phyloP scores from a whole-genome alignment of 2,888 invertebrate genomes.

The Cantharis flavilabris region DNA sequence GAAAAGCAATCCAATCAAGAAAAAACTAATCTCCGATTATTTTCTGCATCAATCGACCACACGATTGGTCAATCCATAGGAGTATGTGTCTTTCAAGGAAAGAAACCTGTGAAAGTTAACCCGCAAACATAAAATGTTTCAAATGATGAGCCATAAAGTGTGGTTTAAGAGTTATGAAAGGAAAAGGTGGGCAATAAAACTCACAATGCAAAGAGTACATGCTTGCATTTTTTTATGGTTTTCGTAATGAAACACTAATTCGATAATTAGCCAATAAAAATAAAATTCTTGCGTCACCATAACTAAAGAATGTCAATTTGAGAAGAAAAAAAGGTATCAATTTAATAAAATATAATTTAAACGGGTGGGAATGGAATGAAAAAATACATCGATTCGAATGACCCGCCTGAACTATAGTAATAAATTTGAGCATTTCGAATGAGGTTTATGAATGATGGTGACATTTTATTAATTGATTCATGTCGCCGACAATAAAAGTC shows the following conservation, averaged over 20 bases:
- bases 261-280: not conserved
- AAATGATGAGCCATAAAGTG: not conserved
- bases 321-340: not conserved
- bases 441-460: not conserved
- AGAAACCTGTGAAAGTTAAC: not conserved
- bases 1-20: not conserved
- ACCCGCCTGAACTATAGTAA: not conserved
- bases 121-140: not conserved
- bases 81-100: not conserved
- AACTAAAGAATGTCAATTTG: not conserved
- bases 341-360: not conserved
- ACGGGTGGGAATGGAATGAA: not conserved
- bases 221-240: not conserved
- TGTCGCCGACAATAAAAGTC: not conserved
- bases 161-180: not conserved
- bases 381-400: not conserved
- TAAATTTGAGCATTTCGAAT: not conserved
- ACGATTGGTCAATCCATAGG: not conserved
- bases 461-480: not conserved
- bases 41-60: not conserved
- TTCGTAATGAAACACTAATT: not conserved
- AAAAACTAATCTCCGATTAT: not conserved
- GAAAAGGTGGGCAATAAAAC: not conserved
- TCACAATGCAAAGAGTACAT: not conserved
- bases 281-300: not conserved